Base-by-base conservation (phyloP, 2,888 invertebrate species). In the Polydesmus complanatus region DNA sequence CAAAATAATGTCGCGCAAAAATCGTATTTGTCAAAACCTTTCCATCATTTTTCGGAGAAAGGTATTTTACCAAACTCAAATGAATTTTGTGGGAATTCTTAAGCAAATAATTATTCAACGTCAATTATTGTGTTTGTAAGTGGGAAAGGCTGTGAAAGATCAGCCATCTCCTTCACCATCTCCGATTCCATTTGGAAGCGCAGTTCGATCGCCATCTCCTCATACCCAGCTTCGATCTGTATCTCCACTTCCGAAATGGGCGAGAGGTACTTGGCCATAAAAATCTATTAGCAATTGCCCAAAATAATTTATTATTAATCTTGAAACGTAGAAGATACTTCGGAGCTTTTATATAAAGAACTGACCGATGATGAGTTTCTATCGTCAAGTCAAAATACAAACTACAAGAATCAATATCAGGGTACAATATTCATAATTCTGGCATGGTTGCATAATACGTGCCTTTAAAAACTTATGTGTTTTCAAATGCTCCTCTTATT, bases 191-290 rank as follows among this genome's bases (percentile, higher is more conserved):
- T 26, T 37, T 22, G 56, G 61, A 27, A 65, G 65, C n/a, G 22
- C 47, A 2, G 25, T 25, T n/a, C 49, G 51, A 26, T 37, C 66
- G 50, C 62, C 67, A 23, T 65, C 68, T 23, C 67, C 67, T 3
- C 67, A 56, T 22, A 49, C 37, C 21, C 19, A 48, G n/a, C n/a
- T n/a, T n/a, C 54, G 68, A 49, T 59, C 66, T 52, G 64, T 68
- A 50, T 69, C 70, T 59, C 69, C 81, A 58, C 74, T 81, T 67
- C 81, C 81, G 60, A 78, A 78, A 70, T 79, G 79, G 79, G 78
- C 79, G 61, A 74, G 79, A 78, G 80, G 80, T 80, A 80, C n/a
- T n/a, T n/a, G n/a, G 48, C 14, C 48, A 48, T 48, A 14, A 14
- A 11, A 48, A 48, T 18, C 18, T 37, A 37, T 19, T 47, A 37